Evolutionary conservation across 2,797 vertebrate species (phyloP).

Genomic region (Melanotaenia boesemani): DNA sequence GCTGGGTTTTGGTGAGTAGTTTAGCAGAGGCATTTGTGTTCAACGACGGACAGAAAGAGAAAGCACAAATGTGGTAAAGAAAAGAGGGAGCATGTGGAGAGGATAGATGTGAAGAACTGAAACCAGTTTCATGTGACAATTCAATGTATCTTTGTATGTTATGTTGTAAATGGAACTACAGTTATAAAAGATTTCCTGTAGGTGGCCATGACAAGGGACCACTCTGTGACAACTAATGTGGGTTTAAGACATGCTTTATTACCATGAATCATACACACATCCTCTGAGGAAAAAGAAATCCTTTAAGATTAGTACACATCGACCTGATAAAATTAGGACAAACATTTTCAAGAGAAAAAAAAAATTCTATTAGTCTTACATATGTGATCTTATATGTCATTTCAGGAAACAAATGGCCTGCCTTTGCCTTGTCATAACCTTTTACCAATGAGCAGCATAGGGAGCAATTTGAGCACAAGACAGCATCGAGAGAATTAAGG

Average conservation of each 20-base stretch:
- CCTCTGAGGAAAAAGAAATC: not conserved
- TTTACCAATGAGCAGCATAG: constrained; percentile 38
- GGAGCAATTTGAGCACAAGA: constrained; percentile 60
- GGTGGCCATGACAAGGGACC: not conserved
- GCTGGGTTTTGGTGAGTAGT: not conserved
- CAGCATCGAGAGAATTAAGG: constrained; percentile 64
- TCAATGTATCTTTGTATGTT: constrained; percentile 2
- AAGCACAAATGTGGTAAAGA: not conserved
- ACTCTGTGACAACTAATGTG: constrained; percentile 1
- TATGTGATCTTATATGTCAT: constrained; percentile 12
- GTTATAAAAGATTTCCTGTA: constrained; percentile 2
- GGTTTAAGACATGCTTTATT: constrained; percentile 7
- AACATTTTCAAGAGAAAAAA: constrained; percentile 12
- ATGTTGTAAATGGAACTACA: constrained; percentile 12
- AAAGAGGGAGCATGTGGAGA: not conserved
- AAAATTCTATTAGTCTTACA: not conserved
- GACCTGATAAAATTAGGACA: constrained; percentile 7
- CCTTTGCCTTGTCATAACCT: constrained; percentile 34
- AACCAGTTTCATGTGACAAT: constrained; percentile 20
- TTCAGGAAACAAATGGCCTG: constrained; percentile 1
- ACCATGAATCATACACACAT: not conserved
- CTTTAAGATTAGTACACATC: not conserved
- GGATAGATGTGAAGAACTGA: constrained; percentile 2
- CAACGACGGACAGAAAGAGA: not conserved
- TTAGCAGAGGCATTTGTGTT: not conserved